Percentiles rank a stretch among this genome's conserved stretches.
Evolutionary conservation across 30 jellyfish, hydroid and myxozoan genomes (phyloP).

Genomic region (Aurelia sp.): DNA sequence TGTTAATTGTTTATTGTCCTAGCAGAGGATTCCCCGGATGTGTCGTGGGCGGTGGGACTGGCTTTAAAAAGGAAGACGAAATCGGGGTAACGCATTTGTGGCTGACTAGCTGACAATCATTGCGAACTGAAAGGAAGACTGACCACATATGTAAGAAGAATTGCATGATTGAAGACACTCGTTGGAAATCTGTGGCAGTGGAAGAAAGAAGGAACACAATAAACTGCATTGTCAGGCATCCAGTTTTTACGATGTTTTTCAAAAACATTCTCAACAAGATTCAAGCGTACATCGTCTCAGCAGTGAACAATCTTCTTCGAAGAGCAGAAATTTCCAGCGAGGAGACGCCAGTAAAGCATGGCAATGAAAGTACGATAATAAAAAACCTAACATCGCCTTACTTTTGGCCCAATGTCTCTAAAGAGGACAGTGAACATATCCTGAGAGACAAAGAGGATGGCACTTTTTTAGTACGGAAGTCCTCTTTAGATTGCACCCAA

Average conservation of each 20-base stretch:
- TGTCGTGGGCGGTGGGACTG: too few relatives aligned
- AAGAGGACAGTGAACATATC: constrained; percentile 8
- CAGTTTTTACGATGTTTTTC: neutral
- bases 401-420: constrained; percentile 49
- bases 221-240: too few relatives aligned
- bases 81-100: too few relatives aligned
- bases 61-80: too few relatives aligned
- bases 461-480: constrained; percentile 27
- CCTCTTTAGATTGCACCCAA: neutral
- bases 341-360: neutral
- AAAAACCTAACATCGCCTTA: constrained; percentile 20
- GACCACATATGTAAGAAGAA: too few relatives aligned
- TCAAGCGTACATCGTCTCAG: neutral
- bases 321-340: neutral
- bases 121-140: too few relatives aligned
- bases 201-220: too few relatives aligned
- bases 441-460: constrained; percentile 43
- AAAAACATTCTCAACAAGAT: neutral
- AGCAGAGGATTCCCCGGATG: too few relatives aligned
- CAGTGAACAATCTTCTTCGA: neutral
- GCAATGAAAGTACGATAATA: neutral
- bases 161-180: too few relatives aligned
- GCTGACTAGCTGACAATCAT: too few relatives aligned
- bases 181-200: too few relatives aligned
- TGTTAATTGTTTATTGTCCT: too few relatives aligned